These are phyloP conservation scores for Elanus axillaris DNA, from an alignment of 2,113 vertebrate genomes.

Conservation along the genomic window DNA sequence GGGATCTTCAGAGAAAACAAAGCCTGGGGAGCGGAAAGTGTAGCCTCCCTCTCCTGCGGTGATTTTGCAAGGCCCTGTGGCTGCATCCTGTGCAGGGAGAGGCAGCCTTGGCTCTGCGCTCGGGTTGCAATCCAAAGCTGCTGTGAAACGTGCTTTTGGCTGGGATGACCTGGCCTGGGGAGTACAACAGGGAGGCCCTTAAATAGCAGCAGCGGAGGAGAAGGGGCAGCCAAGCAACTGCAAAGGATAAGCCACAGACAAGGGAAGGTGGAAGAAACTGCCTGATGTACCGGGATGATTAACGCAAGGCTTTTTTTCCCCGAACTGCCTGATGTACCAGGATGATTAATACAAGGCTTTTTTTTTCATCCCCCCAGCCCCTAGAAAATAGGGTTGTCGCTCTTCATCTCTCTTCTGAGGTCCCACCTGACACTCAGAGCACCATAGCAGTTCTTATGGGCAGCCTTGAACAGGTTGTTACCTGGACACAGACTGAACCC, in stretches of 20 bases:
- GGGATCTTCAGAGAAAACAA: neutral
- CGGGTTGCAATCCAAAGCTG: neutral
- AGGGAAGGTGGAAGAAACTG: neutral
- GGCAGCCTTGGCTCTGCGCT: neutral
- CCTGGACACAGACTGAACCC: neutral
- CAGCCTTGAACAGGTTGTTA: neutral
- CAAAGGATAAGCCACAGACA: constrained; percentile 1
- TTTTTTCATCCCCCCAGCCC: neutral
- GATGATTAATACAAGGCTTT: neutral
- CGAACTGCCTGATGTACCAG: rapidly evolving
- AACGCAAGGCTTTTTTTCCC: neutral
- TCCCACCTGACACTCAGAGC: neutral
- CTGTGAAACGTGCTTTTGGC: constrained; percentile 27
- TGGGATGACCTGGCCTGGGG: neutral
- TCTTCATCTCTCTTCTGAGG: neutral
- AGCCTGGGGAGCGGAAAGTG: neutral
- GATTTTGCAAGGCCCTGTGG: neutral
- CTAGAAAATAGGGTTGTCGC: neutral
- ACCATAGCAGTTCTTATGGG: neutral
- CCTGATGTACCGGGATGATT: neutral
- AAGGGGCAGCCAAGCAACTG: constrained; percentile 24
- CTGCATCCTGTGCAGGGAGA: neutral
- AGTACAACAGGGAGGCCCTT: constrained; percentile 6
- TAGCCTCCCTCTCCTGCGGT: neutral
- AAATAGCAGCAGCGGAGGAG: neutral